Percentiles rank a stretch among this genome's conserved stretches.
Conservation (phyloP, 2,888 invertebrate species). For the Diarsia dahlii region DNA sequence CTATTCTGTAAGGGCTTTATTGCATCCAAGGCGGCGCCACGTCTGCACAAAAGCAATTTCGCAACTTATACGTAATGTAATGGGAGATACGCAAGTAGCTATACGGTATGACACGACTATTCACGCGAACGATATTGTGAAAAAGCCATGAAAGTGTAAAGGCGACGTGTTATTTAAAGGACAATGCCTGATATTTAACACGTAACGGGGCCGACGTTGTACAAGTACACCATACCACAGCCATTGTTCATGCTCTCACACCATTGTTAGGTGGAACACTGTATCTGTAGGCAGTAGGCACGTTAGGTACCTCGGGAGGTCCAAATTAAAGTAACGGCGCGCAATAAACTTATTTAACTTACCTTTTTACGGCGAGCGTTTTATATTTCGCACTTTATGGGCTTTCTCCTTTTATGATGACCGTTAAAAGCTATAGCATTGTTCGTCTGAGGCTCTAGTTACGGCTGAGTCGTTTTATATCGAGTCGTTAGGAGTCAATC, state of each 20-base stretch:
- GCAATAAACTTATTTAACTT: constrained; percentile 74
- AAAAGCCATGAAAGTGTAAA: constrained; percentile 37
- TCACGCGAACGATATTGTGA: constrained; percentile 32
- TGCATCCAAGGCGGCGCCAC: constrained; percentile 18
- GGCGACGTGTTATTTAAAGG: constrained; percentile 51
- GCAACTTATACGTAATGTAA: constrained; percentile 25
- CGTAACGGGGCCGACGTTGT: constrained; percentile 52
- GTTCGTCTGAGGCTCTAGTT: constrained; percentile 61
- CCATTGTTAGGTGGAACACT: constrained; percentile 31
- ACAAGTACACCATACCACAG: constrained; percentile 33
- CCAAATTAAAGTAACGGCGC: constrained; percentile 69
- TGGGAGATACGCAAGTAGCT: not conserved
- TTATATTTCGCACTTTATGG: constrained; percentile 74
- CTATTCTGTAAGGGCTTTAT: constrained; percentile 30
- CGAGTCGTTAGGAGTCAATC: constrained; percentile 59
- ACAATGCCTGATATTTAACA: constrained; percentile 60
- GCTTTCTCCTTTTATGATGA: constrained; percentile 70
- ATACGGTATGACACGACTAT: constrained; percentile 14
- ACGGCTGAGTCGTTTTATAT: constrained; percentile 61
- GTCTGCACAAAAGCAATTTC: constrained; percentile 28
- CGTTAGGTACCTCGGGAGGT: constrained; percentile 42
- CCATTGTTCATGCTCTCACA: constrained; percentile 40
- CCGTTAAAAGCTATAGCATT: constrained; percentile 65
- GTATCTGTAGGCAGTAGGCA: not conserved
- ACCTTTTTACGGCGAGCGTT: constrained; percentile 66